Conservation (phyloP, 2,888 invertebrate species). For the Drosophila infuscata region DNA sequence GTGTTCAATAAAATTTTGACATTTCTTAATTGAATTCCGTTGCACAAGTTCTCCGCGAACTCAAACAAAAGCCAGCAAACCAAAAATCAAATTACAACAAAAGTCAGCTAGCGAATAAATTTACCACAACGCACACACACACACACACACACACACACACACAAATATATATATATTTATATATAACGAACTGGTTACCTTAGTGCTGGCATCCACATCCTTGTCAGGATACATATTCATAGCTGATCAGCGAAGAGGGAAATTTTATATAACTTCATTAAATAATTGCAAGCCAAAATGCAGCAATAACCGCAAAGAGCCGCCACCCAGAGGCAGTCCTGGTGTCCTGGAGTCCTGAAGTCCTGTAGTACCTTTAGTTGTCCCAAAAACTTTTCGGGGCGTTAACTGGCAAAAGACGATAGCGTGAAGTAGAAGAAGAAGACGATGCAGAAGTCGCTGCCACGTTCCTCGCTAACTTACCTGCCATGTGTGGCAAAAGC, state of each 20-base stretch:
- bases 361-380: conserved; percentile 19
- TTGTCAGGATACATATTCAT: conserved; percentile 38
- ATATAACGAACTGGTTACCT: conserved; percentile 22
- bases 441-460: conserved; percentile 9
- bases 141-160: conserved; percentile 18
- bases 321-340: conserved; percentile 32
- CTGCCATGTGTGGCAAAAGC: conserved; percentile 46
- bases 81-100: conserved; percentile 83
- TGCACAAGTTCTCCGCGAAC: conserved; percentile 70
- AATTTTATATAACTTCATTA: conserved; percentile 82
- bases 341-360: conserved; percentile 17
- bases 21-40: conserved; percentile 81
- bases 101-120: conserved; percentile 74
- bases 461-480: conserved; percentile 33
- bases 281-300: conserved; percentile 80
- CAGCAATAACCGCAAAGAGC: conserved; percentile 59
- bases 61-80: conserved; percentile 82
- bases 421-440: conserved; percentile 5
- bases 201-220: conserved; percentile 42
- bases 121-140: conserved; percentile 49
- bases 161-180: not conserved
- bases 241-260: conserved; percentile 62
- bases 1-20: conserved; percentile 82
- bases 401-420: conserved; percentile 75
- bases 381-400: conserved; percentile 59